Evolutionary conservation across 2,888 invertebrate genomes (phyloP).

Genomic region (Stenurella melanura): DNA sequence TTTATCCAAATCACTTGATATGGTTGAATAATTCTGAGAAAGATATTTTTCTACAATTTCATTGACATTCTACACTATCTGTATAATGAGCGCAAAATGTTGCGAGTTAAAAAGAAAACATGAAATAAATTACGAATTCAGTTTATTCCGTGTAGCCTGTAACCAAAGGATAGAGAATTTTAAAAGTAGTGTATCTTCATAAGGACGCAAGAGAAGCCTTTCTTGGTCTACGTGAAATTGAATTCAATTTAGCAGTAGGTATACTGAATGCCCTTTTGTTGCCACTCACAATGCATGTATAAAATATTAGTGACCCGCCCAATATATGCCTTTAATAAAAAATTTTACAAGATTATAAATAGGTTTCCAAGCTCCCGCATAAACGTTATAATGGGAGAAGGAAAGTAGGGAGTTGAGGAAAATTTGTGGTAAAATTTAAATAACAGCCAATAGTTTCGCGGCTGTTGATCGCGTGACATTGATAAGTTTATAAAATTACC

Average conservation of each 20-base stretch:
- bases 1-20: too few relatives aligned
- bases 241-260: background rate
- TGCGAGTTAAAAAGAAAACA: too few relatives aligned
- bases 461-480: background rate
- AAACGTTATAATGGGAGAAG: background rate
- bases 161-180: conserved; percentile 1
- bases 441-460: background rate
- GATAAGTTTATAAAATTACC: too few relatives aligned
- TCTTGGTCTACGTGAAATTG: background rate
- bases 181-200: background rate
- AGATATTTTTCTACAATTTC: too few relatives aligned
- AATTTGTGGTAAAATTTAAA: background rate
- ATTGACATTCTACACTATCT: too few relatives aligned
- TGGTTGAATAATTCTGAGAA: too few relatives aligned
- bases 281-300: conserved; percentile 7
- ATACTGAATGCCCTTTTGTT: background rate
- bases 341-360: background rate
- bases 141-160: background rate
- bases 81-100: too few relatives aligned
- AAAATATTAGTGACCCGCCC: background rate
- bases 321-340: background rate
- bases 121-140: background rate
- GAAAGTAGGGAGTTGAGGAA: background rate
- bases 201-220: background rate
- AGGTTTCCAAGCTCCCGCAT: background rate